Conservation (phyloP, 2,888 invertebrate species). For the Julus scanicus region DNA sequence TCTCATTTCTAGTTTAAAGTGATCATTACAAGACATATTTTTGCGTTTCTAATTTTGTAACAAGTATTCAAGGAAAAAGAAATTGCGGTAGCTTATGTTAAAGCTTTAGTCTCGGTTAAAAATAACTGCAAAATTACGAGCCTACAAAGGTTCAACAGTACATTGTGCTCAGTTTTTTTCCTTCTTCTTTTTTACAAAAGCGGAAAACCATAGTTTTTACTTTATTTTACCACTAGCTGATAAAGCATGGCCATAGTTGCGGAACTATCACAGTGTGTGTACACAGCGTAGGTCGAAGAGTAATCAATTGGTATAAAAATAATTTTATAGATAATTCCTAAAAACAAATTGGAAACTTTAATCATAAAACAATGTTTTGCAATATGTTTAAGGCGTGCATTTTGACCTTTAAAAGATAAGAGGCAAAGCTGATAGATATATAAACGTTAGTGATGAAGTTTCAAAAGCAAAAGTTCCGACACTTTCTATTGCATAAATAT, state of each 20-base stretch:
- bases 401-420: not conserved
- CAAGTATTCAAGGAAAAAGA: slow-evolving; percentile 11
- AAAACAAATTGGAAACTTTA: not conserved
- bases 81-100: not conserved
- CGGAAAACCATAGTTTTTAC: not conserved
- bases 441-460: not conserved
- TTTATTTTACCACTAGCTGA: not conserved
- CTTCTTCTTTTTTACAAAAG: not conserved
- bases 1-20: not conserved
- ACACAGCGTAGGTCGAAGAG: not conserved
- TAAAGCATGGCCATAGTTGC: not conserved
- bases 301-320: not conserved
- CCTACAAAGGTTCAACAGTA: not conserved
- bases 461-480: not conserved
- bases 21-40: slow-evolving; percentile 10
- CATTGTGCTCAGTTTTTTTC: not conserved
- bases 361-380: not conserved
- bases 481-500: not conserved
- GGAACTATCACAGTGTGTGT: not conserved
- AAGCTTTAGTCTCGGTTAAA: not conserved
- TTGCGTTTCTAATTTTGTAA: slow-evolving; percentile 17
- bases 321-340: not conserved
- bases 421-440: not conserved
- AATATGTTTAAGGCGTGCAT: not conserved
- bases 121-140: not conserved